phyloP scores from a whole-genome alignment of 2,797 vertebrate species.

The Scyliorhinus canicula region DNA sequence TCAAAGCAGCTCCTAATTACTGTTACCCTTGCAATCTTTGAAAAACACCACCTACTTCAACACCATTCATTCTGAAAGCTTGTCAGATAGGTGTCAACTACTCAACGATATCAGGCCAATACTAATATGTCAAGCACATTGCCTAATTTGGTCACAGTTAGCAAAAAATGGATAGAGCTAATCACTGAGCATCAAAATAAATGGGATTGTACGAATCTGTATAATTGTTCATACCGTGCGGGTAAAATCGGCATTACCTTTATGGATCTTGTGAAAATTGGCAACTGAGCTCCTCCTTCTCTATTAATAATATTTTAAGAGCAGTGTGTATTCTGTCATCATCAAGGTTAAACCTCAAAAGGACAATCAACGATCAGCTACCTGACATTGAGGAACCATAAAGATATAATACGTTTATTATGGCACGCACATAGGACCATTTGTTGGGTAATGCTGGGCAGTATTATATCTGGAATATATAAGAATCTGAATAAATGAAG shows the following conservation, averaged over 20 bases:
- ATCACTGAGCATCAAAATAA: background rate
- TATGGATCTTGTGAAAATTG: background rate
- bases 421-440: background rate
- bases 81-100: background rate
- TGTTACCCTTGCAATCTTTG: background rate
- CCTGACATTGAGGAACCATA: background rate
- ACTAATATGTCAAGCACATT: background rate
- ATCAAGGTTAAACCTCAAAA: background rate
- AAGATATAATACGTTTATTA: background rate
- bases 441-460: background rate
- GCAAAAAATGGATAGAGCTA: background rate
- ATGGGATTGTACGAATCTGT: background rate
- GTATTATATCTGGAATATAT: background rate
- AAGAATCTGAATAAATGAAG: conserved; percentile 27
- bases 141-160: background rate
- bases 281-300: background rate
- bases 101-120: background rate
- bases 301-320: background rate
- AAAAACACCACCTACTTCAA: background rate
- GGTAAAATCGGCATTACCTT: background rate
- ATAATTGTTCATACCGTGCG: background rate
- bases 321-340: background rate
- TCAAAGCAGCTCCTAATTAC: background rate
- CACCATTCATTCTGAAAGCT: background rate
- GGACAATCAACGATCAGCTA: background rate